A percentile compares a stretch with the other conserved stretches of the same genome.
Conservation (phyloP, 2,113 vertebrate species). For the Pristiophorus japonicus region DNA sequence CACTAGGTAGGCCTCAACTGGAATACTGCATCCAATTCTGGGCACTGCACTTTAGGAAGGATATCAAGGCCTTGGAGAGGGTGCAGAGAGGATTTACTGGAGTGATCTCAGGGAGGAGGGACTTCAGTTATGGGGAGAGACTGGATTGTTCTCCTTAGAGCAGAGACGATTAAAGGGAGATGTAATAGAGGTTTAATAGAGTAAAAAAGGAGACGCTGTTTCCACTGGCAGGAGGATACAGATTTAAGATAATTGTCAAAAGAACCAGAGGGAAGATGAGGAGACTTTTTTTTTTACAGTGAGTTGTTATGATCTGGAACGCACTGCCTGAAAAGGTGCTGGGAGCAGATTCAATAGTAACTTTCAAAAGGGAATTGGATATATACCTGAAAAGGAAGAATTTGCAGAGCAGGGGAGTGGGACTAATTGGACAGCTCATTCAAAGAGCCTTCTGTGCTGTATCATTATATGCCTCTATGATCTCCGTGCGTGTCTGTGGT, state of each 20-base stretch:
- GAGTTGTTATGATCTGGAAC: background rate
- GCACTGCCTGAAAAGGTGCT: background rate
- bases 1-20: background rate
- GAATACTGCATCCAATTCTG: background rate
- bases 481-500: background rate
- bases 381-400: background rate
- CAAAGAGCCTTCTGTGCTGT: background rate
- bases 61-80: background rate
- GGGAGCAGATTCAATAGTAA: too few relatives aligned
- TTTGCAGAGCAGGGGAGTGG: background rate
- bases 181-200: background rate
- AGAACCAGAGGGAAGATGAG: background rate
- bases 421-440: background rate
- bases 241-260: background rate
- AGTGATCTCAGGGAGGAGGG: background rate
- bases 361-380: background rate
- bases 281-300: background rate
- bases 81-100: background rate
- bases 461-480: background rate
- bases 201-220: background rate
- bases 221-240: background rate
- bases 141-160: too few relatives aligned
- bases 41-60: background rate
- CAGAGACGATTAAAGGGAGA: background rate
- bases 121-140: background rate